These are phyloP conservation scores for Pyrrhia umbra DNA, from an alignment of 2,888 invertebrate genomes.

Conservation along the genomic window DNA sequence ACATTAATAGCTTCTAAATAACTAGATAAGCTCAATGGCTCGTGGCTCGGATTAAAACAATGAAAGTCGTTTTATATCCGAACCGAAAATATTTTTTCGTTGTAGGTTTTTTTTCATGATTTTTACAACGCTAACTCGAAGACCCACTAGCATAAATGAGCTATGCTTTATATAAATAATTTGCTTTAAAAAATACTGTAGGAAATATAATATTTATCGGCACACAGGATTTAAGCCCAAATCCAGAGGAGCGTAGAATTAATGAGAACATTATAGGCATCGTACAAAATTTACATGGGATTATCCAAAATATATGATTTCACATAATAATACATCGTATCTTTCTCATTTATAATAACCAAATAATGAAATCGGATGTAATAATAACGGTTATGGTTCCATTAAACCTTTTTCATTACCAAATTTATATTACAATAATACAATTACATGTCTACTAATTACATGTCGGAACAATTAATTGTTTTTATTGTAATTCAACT, in stretches of 20 bases:
- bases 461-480: too few species aligned
- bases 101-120: too few species aligned
- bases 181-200: background rate
- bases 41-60: too few species aligned
- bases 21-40: too few species aligned
- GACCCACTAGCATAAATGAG: background rate
- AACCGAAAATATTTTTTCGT: too few species aligned
- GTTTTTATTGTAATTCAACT: too few species aligned
- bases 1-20: too few species aligned
- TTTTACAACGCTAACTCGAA: background rate
- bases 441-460: too few species aligned
- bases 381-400: background rate
- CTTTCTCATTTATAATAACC: conserved; percentile 3
- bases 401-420: too few species aligned
- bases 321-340: background rate
- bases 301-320: background rate
- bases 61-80: too few species aligned
- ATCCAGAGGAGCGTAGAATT: background rate
- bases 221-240: background rate
- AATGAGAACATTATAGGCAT: conserved; percentile 8
- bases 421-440: too few species aligned
- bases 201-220: background rate
- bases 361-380: conserved; percentile 10
- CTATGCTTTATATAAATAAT: background rate
- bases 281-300: background rate